Evolutionary conservation across 2,113 vertebrate genomes (phyloP).

Genomic region (Brachypodius melanocephalos): DNA sequence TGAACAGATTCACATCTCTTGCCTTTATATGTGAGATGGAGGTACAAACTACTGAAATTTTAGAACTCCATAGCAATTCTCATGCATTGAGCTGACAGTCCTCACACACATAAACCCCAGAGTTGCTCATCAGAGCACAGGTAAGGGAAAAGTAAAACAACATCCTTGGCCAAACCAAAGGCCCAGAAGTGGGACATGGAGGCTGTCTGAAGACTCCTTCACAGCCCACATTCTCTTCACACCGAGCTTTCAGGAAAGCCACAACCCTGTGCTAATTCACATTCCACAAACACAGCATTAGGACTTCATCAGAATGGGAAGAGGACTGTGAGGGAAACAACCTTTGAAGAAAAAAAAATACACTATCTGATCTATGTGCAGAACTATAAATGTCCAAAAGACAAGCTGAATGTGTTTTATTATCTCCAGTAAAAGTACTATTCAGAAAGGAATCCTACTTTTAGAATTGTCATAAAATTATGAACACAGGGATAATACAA

Average conservation of each 20-base stretch:
- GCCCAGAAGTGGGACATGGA: neutral
- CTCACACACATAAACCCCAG: neutral
- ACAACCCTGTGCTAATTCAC: neutral
- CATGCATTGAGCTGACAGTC: neutral
- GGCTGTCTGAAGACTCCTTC: neutral
- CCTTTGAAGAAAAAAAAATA: neutral
- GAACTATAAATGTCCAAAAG: neutral
- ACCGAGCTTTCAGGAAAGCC: neutral
- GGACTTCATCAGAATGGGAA: neutral
- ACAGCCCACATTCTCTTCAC: neutral
- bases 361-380: neutral
- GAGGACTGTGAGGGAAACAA: neutral
- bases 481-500: neutral
- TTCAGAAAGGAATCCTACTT: neutral
- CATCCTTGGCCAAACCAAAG: neutral
- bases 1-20: neutral
- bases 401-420: neutral
- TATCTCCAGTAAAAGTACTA: neutral
- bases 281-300: neutral
- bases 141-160: fast-evolving
- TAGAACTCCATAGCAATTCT: neutral
- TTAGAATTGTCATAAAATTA: neutral
- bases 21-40: neutral
- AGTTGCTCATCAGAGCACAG: neutral
- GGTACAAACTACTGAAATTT: neutral